Evolutionary conservation across 1,140 invertebrate species (phyloP).

Genomic region (Stenopsyche tienmushanensis): DNA sequence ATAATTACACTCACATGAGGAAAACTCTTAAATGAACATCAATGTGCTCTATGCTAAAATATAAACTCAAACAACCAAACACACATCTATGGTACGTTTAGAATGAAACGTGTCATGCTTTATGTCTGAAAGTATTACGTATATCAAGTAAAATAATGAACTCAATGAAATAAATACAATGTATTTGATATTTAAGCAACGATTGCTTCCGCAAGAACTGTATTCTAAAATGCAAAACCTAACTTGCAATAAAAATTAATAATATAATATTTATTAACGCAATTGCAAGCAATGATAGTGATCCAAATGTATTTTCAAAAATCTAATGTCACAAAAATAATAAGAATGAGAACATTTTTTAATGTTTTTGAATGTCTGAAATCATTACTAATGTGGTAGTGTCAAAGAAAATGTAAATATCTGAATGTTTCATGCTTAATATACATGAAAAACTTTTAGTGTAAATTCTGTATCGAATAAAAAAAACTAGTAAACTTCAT

Average conservation of each 20-base stretch:
- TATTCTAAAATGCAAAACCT: conserved; percentile 37
- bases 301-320: too few relatives aligned
- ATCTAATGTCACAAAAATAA: too few relatives aligned
- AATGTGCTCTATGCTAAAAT: conserved; percentile 35
- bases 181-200: not conserved
- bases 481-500: conserved; percentile 23
- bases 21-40: conserved; percentile 31
- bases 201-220: conserved; percentile 3
- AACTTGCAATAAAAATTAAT: conserved; percentile 32
- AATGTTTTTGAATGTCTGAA: too few relatives aligned
- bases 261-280: conserved; percentile 16
- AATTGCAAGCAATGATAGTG: conserved; percentile 31
- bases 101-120: conserved; percentile 50
- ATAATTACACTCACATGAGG: conserved; percentile 31
- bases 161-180: not conserved
- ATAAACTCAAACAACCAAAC: conserved; percentile 35
- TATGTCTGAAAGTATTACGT: conserved; percentile 15
- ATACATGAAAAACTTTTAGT: conserved; percentile 1
- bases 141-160: conserved; percentile 11
- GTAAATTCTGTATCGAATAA: conserved; percentile 14
- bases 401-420: conserved; percentile 16
- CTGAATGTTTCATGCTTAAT: conserved; percentile 20
- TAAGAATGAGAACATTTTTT: too few relatives aligned
- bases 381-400: too few relatives aligned
- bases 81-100: conserved; percentile 38